Percentiles rank a stretch among this genome's conserved stretches.
These are phyloP conservation scores for Ceraclea dissimilis DNA, from an alignment of 2,888 invertebrate species.

Conservation along the genomic window DNA sequence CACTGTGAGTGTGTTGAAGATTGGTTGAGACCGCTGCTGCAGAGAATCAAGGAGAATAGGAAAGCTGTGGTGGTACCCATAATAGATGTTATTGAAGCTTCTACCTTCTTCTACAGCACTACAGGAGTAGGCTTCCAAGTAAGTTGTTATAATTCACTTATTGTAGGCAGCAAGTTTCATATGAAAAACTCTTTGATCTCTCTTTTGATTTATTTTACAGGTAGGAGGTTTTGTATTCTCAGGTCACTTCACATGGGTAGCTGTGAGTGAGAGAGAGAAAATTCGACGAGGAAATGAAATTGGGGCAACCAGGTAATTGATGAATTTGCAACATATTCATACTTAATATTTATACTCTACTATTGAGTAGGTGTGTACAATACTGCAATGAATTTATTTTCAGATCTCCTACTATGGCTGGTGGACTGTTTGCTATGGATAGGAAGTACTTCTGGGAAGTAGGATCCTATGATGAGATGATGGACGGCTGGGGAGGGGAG, in stretches of 20 bases:
- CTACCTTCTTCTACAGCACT: slow-evolving; percentile 67
- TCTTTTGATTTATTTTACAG: too few species aligned
- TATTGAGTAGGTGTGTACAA: too few species aligned
- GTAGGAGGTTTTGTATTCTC: slow-evolving; percentile 81
- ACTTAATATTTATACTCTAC: too few species aligned
- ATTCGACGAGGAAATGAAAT: slow-evolving; percentile 51
- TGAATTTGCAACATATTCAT: too few species aligned
- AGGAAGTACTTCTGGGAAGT: slow-evolving; percentile 91
- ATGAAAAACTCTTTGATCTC: neutral
- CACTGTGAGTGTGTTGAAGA: slow-evolving; percentile 79
- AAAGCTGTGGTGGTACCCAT: slow-evolving; percentile 85
- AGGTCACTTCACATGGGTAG: slow-evolving; percentile 92
- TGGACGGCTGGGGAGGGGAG: slow-evolving; percentile 98
- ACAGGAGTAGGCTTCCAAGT: slow-evolving; percentile 47
- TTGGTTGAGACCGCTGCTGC: slow-evolving; percentile 86
- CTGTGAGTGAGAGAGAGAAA: slow-evolving; percentile 59
- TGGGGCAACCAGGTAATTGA: slow-evolving; percentile 53
- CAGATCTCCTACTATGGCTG: slow-evolving; percentile 96
- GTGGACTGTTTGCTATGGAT: slow-evolving; percentile 91
- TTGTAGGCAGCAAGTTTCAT: too few species aligned
- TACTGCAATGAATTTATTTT: slow-evolving; percentile 12
- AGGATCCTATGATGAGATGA: slow-evolving; percentile 92
- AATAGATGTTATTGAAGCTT: slow-evolving; percentile 85
- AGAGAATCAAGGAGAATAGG: slow-evolving; percentile 72
- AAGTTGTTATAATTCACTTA: slow-evolving; percentile 15